Conservation (phyloP, 2,113 vertebrate genomes). For the Phylloscopus whistleri region DNA sequence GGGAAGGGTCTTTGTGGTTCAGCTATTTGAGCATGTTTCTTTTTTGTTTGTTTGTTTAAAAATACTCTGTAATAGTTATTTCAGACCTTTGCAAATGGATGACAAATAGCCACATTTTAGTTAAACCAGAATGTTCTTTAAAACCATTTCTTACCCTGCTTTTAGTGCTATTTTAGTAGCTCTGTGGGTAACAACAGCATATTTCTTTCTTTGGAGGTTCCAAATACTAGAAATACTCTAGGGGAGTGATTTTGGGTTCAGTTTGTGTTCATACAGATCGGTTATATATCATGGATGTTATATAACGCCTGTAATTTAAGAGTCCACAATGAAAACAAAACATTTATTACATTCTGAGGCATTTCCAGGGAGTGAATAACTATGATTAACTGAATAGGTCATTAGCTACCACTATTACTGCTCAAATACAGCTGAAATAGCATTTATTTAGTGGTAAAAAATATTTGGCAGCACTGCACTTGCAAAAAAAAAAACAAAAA, state of each 20-base stretch:
- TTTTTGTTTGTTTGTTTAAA: not conserved
- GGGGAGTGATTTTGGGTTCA: not conserved
- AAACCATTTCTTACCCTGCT: not conserved
- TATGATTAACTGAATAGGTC: not conserved
- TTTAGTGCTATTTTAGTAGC: not conserved
- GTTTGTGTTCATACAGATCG: not conserved
- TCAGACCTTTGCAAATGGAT: constrained; percentile 1
- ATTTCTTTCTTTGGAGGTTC: not conserved
- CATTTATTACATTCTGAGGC: constrained; percentile 11
- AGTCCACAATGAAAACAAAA: constrained; percentile 8
- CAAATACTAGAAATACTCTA: not conserved
- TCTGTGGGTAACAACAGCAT: not conserved
- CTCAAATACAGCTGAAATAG: constrained; percentile 15
- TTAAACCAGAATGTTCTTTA: not conserved
- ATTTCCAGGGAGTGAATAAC: not conserved
- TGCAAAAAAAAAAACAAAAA: not conserved
- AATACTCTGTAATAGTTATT: not conserved
- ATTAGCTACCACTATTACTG: not conserved
- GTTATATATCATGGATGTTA: constrained; percentile 1
- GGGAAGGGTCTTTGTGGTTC: not conserved
- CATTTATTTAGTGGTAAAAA: not conserved
- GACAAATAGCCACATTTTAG: constrained; percentile 2
- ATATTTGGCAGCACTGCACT: constrained; percentile 14
- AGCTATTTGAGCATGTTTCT: not conserved
- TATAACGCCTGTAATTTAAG: constrained; percentile 26